Conservation (phyloP, 2,888 invertebrate species). For the Spilarctia lutea region DNA sequence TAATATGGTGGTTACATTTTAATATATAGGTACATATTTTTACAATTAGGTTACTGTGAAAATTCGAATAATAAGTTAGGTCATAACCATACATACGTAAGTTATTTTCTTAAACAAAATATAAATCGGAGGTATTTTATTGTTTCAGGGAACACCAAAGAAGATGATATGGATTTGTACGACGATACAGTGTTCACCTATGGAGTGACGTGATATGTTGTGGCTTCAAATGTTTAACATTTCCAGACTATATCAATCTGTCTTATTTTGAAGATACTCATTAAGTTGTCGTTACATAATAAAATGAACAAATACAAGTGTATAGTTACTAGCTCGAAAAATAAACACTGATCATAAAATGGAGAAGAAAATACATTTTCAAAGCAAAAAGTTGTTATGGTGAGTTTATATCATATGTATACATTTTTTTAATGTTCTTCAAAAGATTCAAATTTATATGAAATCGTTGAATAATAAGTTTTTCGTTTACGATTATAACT, state of each 20-base stretch:
- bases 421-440: background rate
- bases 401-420: conserved; percentile 50
- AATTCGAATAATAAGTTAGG: background rate
- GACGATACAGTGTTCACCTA: conserved; percentile 45
- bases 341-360: conserved; percentile 66
- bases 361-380: conserved; percentile 63
- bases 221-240: conserved; percentile 21
- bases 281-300: conserved; percentile 44
- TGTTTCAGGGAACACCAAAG: conserved; percentile 55
- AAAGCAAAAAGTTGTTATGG: conserved; percentile 68
- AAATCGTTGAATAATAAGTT: conserved; percentile 11
- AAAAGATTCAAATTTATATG: conserved; percentile 11
- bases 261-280: conserved; percentile 29
- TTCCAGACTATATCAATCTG: conserved; percentile 31
- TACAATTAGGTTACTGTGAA: background rate
- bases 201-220: conserved; percentile 53
- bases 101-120: background rate
- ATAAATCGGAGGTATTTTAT: conserved; percentile 25
- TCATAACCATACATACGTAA: no score
- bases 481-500: conserved; percentile 13
- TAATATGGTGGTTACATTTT: no score
- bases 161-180: conserved; percentile 34
- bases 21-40: no score
- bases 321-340: conserved; percentile 50
- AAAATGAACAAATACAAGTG: conserved; percentile 65